Evolutionary conservation across 2,113 vertebrate genomes (phyloP).

Genomic region (Ia io): DNA sequence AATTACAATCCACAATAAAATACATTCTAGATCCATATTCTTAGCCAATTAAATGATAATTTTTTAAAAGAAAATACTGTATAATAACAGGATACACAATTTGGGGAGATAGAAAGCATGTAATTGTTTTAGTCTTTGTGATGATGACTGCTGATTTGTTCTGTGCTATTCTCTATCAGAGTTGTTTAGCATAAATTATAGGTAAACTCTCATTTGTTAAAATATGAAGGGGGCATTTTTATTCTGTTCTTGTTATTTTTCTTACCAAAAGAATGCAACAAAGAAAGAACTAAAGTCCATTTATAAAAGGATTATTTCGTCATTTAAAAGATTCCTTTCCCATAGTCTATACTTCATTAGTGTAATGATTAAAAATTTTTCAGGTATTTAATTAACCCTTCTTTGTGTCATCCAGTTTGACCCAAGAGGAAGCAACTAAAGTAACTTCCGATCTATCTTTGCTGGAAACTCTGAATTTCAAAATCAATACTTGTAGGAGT

Average conservation of each 20-base stretch:
- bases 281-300: neutral
- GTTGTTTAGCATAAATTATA: neutral
- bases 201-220: conserved; percentile 20
- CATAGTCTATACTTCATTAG: neutral
- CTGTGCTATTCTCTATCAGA: neutral
- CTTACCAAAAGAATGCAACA: neutral
- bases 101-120: neutral
- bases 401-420: neutral
- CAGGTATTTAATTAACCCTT: neutral
- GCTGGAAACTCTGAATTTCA: neutral
- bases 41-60: neutral
- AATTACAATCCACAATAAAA: neutral
- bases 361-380: neutral
- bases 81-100: neutral
- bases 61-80: neutral
- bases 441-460: neutral
- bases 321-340: neutral
- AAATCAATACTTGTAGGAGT: neutral
- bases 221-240: neutral
- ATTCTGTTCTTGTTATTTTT: conserved; percentile 35
- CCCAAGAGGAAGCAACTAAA: neutral
- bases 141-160: neutral
- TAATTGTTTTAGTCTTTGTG: conserved; percentile 15
- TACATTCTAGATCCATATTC: conserved; percentile 19
- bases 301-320: neutral